Evolutionary conservation across 35 echinoderm and acorn worm species (phyloP), one percentile per base, ranked within the genome.

Genomic region (Ophiothrix spiculata): DNA sequence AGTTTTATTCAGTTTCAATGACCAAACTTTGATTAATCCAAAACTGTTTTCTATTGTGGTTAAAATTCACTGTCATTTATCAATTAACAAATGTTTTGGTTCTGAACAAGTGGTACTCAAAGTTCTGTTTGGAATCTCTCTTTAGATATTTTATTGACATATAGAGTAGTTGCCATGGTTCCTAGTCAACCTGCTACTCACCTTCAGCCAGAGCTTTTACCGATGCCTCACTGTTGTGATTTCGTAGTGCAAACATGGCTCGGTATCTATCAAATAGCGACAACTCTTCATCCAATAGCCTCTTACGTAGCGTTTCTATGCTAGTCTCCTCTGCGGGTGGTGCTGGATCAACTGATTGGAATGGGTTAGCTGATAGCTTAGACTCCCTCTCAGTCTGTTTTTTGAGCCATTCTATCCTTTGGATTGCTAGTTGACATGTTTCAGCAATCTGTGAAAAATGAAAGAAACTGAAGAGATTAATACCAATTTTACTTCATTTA

Each of bases 191-290:
- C 8, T 25, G 19, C 76, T 14, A 19, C 95, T 88, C 45, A 94
- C 96, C 96, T 83, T 94, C 77, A 29, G 92, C 89, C 37, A 99
- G 38, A 11, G 89, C 91, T 32, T 82, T 35, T 21, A 90, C 96
- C 32, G 92, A 84, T 17, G 79, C 81, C 75, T 91, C 89, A 75
- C 75, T 80, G 42, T 93, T 93, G 13, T 56, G 83, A 39, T 99
- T 99, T 40, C 96, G 77, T 28, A 99, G 38, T 25, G 96, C 83
- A 89, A 99, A 99, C 91, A 99, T 99, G 19, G 96, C 96, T 29
- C 96, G 60, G 83, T 99, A 99, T 35, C 96, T 91, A 3, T 91
- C 92, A 90, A 99, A 99, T 31, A 99, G 75, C 29, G 88, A 29
- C 39, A 86, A 63, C 4, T 74, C 86, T 32, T 91, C 91, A 83